Conservation (phyloP, 2,113 vertebrate genomes). For the Petaurus breviceps region DNA sequence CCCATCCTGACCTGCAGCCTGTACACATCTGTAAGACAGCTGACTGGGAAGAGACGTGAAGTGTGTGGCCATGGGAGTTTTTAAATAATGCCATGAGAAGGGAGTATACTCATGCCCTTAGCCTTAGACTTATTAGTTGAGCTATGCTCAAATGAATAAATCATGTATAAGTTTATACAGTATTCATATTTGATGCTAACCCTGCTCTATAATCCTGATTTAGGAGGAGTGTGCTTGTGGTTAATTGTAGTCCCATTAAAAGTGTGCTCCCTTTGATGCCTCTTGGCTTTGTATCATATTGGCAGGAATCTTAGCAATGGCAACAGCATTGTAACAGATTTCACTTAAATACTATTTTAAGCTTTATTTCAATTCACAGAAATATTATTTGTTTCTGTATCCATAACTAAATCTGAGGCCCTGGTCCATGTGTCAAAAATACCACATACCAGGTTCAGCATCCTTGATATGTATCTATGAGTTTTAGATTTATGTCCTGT, state of each 20-base stretch:
- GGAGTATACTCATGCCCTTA: not conserved
- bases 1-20: not conserved
- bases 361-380: slow-evolving; percentile 57
- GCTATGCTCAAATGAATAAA: not conserved
- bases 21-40: not conserved
- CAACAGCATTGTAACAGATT: slow-evolving; percentile 54
- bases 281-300: not conserved
- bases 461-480: not conserved
- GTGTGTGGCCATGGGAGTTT: not conserved
- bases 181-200: not conserved
- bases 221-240: not conserved
- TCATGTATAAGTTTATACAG: not conserved
- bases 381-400: slow-evolving; percentile 28
- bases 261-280: not conserved
- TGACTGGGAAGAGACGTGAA: not conserved
- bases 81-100: not conserved
- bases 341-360: slow-evolving; percentile 34
- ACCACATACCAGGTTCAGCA: not conserved
- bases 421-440: slow-evolving; percentile 1
- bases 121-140: not conserved
- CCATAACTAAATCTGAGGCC: slow-evolving; percentile 45
- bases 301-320: slow-evolving; percentile 19
- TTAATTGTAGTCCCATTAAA: not conserved
- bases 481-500: not conserved
- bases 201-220: not conserved